Conservation (phyloP, 2,888 invertebrate species). For the Eristalis intricaria region DNA sequence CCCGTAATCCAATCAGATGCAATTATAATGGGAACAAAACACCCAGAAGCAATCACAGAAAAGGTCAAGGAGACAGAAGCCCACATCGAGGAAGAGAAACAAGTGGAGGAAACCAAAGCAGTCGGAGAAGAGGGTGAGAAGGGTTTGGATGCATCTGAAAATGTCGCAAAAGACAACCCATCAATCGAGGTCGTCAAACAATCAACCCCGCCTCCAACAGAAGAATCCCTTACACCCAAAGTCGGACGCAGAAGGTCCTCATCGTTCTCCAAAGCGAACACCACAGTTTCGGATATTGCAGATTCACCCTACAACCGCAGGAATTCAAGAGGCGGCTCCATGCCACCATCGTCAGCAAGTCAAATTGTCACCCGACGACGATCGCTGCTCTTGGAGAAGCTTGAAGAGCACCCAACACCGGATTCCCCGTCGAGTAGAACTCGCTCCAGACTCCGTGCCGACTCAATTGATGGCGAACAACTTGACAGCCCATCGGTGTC, state of each 20-base stretch:
- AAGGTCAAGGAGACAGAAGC: background rate
- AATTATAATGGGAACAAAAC: background rate
- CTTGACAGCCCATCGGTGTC: slow-evolving; percentile 49
- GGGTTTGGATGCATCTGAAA: background rate
- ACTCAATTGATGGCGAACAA: slow-evolving; percentile 74
- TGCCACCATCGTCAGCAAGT: slow-evolving; percentile 68
- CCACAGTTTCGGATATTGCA: background rate
- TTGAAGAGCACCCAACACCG: slow-evolving; percentile 71
- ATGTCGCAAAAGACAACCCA: background rate
- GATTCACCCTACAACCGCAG: slow-evolving; percentile 58
- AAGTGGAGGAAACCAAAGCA: background rate
- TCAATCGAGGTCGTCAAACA: background rate
- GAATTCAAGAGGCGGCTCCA: slow-evolving; percentile 72
- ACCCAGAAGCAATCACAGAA: background rate
- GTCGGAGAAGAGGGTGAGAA: background rate
- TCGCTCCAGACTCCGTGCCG: slow-evolving; percentile 73
- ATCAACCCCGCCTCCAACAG: background rate
- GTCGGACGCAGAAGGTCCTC: slow-evolving; percentile 30
- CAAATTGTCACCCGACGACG: slow-evolving; percentile 73
- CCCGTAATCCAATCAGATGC: background rate
- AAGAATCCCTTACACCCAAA: slow-evolving; percentile 19
- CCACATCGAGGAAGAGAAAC: background rate
- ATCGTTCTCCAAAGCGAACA: slow-evolving; percentile 29
- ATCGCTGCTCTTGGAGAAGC: slow-evolving; percentile 73
- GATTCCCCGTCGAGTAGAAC: slow-evolving; percentile 75